A percentile compares a stretch with the other conserved stretches of the same genome.
These are phyloP conservation scores for Spinibarbus caldwelli DNA, from an alignment of 2,797 vertebrate genomes.

Conservation along the genomic window DNA sequence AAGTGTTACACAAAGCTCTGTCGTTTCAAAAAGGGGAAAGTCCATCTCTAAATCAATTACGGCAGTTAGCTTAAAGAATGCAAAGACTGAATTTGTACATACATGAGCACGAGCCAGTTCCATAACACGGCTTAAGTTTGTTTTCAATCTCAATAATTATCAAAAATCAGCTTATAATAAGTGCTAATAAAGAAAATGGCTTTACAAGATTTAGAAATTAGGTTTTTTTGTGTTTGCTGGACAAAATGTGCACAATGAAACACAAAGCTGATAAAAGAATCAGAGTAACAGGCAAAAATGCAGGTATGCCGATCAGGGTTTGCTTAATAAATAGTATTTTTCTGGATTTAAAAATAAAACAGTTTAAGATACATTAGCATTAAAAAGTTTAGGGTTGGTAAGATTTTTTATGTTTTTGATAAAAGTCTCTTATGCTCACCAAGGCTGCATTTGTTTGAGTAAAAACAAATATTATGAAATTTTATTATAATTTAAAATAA, in stretches of 20 bases:
- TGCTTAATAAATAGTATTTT: background rate
- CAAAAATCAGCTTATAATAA: background rate
- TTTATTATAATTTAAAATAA: background rate
- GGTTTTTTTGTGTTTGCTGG: background rate
- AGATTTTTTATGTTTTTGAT: background rate
- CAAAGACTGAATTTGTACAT: background rate
- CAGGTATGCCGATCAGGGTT: too few relatives aligned
- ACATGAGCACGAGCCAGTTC: background rate
- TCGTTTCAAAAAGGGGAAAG: background rate
- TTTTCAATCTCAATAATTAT: background rate
- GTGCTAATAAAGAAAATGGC: background rate
- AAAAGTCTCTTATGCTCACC: background rate
- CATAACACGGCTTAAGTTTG: background rate
- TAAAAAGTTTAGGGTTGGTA: background rate
- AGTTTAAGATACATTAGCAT: background rate
- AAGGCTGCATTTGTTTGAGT: background rate
- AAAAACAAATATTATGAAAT: background rate
- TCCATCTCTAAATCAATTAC: constrained; percentile 17
- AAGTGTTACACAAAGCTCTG: constrained; percentile 2
- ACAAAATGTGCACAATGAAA: background rate
- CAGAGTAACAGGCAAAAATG: background rate
- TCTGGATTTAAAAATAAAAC: background rate
- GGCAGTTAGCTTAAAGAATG: background rate
- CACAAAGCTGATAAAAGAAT: background rate
- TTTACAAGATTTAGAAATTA: constrained; percentile 1